phyloP scores from a whole-genome alignment of 2,113 vertebrate species.

The Xenopus borealis region DNA sequence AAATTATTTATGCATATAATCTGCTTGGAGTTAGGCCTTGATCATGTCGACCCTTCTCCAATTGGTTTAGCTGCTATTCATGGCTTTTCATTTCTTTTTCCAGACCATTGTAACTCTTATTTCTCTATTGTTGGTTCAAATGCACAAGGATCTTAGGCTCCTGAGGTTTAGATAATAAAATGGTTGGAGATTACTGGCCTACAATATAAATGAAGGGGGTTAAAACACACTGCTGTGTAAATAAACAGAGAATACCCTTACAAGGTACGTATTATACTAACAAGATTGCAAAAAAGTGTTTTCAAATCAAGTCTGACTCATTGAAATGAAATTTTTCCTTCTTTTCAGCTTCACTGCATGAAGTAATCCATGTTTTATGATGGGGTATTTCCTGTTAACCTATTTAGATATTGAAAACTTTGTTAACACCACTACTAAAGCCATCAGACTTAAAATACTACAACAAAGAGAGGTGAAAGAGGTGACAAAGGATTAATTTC shows the following conservation, averaged over 20 bases:
- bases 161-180: too few species aligned
- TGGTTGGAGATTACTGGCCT: too few species aligned
- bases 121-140: too few species aligned
- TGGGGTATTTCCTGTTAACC: slow-evolving; percentile 28
- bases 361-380: slow-evolving; percentile 28
- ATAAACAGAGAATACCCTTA: not conserved
- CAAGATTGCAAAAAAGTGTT: not conserved
- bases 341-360: slow-evolving; percentile 14
- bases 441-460: not conserved
- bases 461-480: not conserved
- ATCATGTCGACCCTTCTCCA: too few species aligned
- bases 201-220: too few species aligned
- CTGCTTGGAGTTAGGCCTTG: too few species aligned
- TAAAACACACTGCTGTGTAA: too few species aligned
- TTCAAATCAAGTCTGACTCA: slow-evolving; percentile 10
- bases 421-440: not conserved
- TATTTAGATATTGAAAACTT: not conserved
- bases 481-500: not conserved
- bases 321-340: slow-evolving; percentile 8
- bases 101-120: too few species aligned
- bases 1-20: too few species aligned
- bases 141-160: too few species aligned
- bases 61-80: too few species aligned
- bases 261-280: not conserved
- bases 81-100: too few species aligned